A percentile compares a stretch with the other conserved stretches of the same genome.
These are phyloP conservation scores for Limonius californicus DNA, from an alignment of 1,140 invertebrate genomes.

Conservation along the genomic window DNA sequence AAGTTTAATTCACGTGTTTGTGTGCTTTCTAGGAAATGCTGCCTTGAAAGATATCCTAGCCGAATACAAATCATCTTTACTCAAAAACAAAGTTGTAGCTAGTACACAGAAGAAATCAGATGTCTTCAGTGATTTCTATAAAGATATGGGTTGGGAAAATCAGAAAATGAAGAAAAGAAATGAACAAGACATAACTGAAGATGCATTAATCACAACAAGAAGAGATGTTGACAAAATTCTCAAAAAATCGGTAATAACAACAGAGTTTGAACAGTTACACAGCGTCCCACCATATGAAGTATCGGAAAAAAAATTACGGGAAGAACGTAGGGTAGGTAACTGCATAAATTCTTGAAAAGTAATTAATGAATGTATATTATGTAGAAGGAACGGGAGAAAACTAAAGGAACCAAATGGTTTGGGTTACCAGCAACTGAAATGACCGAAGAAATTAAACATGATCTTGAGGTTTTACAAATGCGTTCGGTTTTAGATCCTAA, in stretches of 20 bases:
- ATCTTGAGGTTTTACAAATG: slow-evolving; percentile 87
- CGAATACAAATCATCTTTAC: not conserved
- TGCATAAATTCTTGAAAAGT: no score
- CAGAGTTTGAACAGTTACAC: slow-evolving; percentile 64
- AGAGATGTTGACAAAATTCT: slow-evolving; percentile 56
- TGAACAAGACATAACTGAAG: not conserved
- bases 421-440: slow-evolving; percentile 82
- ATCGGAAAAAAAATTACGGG: slow-evolving; percentile 56
- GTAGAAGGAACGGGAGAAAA: slow-evolving; percentile 64
- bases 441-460: slow-evolving; percentile 81
- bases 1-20: no score
- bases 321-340: slow-evolving; percentile 56
- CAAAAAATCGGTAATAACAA: slow-evolving; percentile 60
- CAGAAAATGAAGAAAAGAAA: not conserved
- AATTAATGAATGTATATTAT: slow-evolving; percentile 20
- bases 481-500: slow-evolving; percentile 88
- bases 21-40: no score
- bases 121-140: not conserved
- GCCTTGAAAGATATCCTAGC: not conserved
- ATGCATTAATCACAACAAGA: slow-evolving; percentile 13
- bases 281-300: slow-evolving; percentile 58
- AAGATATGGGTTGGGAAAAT: not conserved
- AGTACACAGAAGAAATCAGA: not conserved
- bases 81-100: not conserved
- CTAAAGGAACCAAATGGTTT: slow-evolving; percentile 84